These are phyloP conservation scores for Parambassis ranga DNA, from an alignment of 2,797 vertebrate genomes.

Conservation along the genomic window DNA sequence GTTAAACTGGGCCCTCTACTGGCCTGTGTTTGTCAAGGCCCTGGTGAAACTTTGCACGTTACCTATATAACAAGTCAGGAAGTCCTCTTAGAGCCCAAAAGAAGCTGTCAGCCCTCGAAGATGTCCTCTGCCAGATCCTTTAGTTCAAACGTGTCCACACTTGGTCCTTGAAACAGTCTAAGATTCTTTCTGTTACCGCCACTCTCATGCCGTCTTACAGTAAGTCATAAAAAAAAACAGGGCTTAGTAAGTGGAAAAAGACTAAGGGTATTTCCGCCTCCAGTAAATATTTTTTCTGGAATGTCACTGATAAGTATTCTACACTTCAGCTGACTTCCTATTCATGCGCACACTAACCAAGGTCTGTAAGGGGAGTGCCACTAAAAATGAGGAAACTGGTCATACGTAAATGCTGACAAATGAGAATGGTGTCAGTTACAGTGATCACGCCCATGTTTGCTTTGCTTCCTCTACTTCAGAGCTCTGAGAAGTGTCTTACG, in stretches of 20 bases:
- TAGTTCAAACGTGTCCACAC: background rate
- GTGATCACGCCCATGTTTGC: background rate
- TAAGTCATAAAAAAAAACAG: background rate
- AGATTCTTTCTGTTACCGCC: background rate
- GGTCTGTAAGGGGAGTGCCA: background rate
- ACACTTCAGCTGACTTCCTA: slow-evolving; percentile 6
- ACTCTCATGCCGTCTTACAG: background rate
- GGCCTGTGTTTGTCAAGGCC: background rate
- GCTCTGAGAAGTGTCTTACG: too few relatives aligned
- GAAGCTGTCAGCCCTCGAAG: background rate
- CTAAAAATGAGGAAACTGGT: background rate
- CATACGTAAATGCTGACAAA: background rate
- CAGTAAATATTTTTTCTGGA: background rate
- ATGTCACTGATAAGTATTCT: background rate
- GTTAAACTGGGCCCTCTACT: slow-evolving; percentile 41
- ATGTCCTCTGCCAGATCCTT: background rate
- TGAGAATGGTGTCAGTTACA: background rate
- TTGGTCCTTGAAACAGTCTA: background rate
- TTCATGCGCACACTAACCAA: background rate
- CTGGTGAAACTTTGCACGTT: background rate
- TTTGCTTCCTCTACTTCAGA: too few relatives aligned
- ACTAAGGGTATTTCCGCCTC: background rate
- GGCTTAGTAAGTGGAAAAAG: background rate
- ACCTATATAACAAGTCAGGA: background rate
- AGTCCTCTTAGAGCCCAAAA: background rate